Base-by-base conservation (phyloP, 1,140 invertebrate species). In the Drosophila ogumai region DNA sequence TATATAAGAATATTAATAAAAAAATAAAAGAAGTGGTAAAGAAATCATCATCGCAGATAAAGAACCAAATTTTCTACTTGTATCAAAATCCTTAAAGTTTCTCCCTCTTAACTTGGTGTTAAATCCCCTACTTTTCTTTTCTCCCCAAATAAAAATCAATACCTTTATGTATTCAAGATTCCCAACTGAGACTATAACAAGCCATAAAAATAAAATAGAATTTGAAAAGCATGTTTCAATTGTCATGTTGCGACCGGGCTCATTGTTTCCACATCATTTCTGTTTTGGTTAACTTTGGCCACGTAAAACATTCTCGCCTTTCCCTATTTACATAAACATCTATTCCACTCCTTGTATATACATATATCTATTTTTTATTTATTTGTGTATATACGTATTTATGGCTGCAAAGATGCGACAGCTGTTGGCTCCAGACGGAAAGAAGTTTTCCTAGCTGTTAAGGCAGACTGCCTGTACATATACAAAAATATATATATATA, bases 211-310 rank as follows among this genome's bases (percentile, higher is more conserved):
- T 56, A 52, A 44, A 59, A 41, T 75, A 31, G 49, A 43, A 77
- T 71, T 78, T 78, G 44, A 72, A 72, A 72, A 72, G 43, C 68
- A 72, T 72, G 66, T 72, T 72, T 72, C 68, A 72, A 72, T 72
- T 72, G 68, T 72, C 68, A 59, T 54, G 50, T 68, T 34, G 50
- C 66, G 28, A 54, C 13, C 55, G 43, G 66, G 66, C 75, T 78
- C 75, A 79, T 79, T 61, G 66, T 79, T 79, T 79, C 75, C 75
- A 71, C 75, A 78, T 78, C 54, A 78, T 78, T 78, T 79, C 13
- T 63, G 54, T 52, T 71, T 78, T 41, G 68, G 50, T 72, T 72
- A 72, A 72, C 68, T 71, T 72, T 72, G 31, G 31, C 36, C 68
- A 40, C 65, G 65, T 66, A 58, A 46, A 64, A 57, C 74, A 77